Evolutionary conservation across 2,797 vertebrate genomes (phyloP).

Genomic region (Gobio occitaniae): DNA sequence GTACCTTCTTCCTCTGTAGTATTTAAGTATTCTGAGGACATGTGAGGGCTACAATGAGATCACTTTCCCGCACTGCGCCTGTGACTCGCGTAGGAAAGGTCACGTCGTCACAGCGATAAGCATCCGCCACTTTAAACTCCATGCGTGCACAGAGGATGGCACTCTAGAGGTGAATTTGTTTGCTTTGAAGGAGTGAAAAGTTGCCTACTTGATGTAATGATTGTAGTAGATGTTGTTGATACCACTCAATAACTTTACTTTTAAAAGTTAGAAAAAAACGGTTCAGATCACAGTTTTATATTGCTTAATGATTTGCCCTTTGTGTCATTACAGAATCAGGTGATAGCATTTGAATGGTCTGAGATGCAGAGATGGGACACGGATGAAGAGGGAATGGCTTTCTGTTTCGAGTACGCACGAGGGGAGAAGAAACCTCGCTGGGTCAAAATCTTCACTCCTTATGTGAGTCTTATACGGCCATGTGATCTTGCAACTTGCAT

Average conservation of each 20-base stretch:
- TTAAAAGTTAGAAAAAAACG: constrained; percentile 1
- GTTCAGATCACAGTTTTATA: constrained; percentile 6
- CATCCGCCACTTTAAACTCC: constrained; percentile 94
- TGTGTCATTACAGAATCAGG: constrained; percentile 86
- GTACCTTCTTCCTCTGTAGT: constrained; percentile 70
- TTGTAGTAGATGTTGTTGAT: not conserved
- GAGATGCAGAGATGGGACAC: constrained; percentile 99
- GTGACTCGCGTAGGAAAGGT: constrained; percentile 93
- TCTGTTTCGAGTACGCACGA: constrained; percentile 94
- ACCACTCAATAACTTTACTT: not conserved
- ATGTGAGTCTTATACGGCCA: constrained; percentile 80
- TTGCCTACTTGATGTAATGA: not conserved
- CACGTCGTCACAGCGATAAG: constrained; percentile 95
- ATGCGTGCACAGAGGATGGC: constrained; percentile 94
- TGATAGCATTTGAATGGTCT: constrained; percentile 93
- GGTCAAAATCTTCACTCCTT: constrained; percentile 98
- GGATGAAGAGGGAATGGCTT: constrained; percentile 96
- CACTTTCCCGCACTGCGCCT: constrained; percentile 95
- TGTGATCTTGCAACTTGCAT: too few relatives aligned
- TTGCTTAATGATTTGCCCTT: not conserved
- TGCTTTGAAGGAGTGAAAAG: not conserved
- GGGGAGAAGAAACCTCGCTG: constrained; percentile 98
- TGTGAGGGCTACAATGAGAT: constrained; percentile 97
- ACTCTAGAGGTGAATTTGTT: constrained; percentile 83
- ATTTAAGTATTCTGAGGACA: constrained; percentile 87